A percentile compares a stretch with the other conserved stretches of the same genome.
Conservation (phyloP, 2,797 vertebrate genomes). For the Enteromius unitaeniatus region DNA sequence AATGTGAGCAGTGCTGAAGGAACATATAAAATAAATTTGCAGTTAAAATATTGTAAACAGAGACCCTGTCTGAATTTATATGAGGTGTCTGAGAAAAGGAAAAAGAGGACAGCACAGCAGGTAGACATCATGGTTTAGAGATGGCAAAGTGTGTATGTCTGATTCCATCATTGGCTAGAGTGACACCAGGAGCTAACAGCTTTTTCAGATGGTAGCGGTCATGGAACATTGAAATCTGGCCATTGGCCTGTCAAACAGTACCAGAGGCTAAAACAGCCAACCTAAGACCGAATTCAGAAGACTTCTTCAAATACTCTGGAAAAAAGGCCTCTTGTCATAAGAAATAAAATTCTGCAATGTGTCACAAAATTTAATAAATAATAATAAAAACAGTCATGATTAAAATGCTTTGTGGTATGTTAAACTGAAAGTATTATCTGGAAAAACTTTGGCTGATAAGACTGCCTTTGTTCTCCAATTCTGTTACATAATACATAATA, state of each 20-base stretch:
- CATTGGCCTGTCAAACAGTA: conserved; percentile 43
- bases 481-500: not conserved
- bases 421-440: not conserved
- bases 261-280: conserved; percentile 15
- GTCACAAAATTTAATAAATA: not conserved
- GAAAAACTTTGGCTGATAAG: not conserved
- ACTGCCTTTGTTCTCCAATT: not conserved
- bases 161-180: conserved; percentile 72
- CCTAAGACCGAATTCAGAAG: conserved; percentile 30
- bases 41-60: conserved; percentile 65
- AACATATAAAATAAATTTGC: conserved; percentile 59
- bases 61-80: conserved; percentile 63
- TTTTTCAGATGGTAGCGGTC: conserved; percentile 76
- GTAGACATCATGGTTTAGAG: conserved; percentile 61
- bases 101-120: conserved; percentile 58
- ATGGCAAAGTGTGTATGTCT: conserved; percentile 65
- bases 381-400: not conserved
- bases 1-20: conserved; percentile 41
- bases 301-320: conserved; percentile 25
- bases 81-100: conserved; percentile 71
- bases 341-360: not conserved
- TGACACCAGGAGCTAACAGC: conserved; percentile 71
- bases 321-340: not conserved
- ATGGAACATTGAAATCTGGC: conserved; percentile 66
- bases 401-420: not conserved